Percentiles rank a stretch among this genome's conserved stretches.
Evolutionary conservation across 2,797 vertebrate species (phyloP).

Genomic region (Cirrhinus mrigala): DNA sequence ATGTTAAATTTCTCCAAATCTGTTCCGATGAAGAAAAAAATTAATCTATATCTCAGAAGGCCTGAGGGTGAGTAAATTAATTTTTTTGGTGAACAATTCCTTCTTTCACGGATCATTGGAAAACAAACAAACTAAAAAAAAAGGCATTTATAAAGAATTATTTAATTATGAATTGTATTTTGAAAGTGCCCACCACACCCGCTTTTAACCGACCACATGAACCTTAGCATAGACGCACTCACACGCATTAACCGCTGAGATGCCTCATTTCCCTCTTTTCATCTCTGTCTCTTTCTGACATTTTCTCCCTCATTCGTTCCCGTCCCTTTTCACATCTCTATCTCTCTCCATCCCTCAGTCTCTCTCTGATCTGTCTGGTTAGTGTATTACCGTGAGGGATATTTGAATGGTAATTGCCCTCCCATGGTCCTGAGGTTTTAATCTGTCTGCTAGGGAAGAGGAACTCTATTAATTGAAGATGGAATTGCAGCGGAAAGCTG

Average conservation of each 20-base stretch:
- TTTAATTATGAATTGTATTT: not conserved
- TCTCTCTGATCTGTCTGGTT: constrained; percentile 63
- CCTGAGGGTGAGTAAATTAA: not conserved
- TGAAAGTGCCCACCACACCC: not conserved
- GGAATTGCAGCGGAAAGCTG: constrained; percentile 33
- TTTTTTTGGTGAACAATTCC: not conserved
- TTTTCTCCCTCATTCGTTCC: constrained; percentile 26
- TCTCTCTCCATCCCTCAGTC: not conserved
- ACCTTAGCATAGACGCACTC: constrained; percentile 1
- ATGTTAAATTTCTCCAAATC: not conserved
- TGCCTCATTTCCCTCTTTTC: constrained; percentile 21
- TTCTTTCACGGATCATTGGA: not conserved
- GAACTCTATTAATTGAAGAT: constrained; percentile 41
- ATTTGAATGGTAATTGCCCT: constrained; percentile 43
- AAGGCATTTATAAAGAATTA: not conserved
- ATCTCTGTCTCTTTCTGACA: constrained; percentile 8
- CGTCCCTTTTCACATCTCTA: constrained; percentile 23
- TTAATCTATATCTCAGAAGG: not conserved
- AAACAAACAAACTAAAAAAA: not conserved
- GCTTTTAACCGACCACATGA: constrained; percentile 9
- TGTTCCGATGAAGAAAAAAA: not conserved
- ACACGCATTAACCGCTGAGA: not conserved
- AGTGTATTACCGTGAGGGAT: constrained; percentile 65
- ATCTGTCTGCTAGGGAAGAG: constrained; percentile 42
- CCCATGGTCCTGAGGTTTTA: constrained; percentile 36